A percentile compares a stretch with the other conserved stretches of the same genome.
These are phyloP conservation scores for Oncorhynchus masou DNA, from an alignment of 2,113 vertebrate genomes.

Conservation along the genomic window DNA sequence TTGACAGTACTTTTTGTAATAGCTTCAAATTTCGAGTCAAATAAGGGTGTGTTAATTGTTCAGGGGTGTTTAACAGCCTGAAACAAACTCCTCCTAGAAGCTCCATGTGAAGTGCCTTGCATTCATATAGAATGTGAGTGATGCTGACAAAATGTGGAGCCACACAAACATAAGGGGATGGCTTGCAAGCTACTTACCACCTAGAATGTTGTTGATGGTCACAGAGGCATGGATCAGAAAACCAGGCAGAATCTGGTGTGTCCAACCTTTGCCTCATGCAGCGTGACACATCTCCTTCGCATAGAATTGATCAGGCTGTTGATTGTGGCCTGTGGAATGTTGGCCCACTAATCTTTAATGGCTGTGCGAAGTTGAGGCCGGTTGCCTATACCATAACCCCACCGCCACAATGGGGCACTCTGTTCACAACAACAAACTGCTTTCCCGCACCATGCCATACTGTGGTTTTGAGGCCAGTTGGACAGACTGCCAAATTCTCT, in stretches of 20 bases:
- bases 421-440: too few species aligned
- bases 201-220: slow-evolving; percentile 1
- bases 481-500: too few species aligned
- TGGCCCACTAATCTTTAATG: too few species aligned
- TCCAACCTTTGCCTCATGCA: too few species aligned
- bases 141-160: slow-evolving; percentile 14
- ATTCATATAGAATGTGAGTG: slow-evolving; percentile 48
- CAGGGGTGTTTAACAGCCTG: neutral
- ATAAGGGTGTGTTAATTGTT: neutral
- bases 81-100: slow-evolving; percentile 35
- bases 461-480: too few species aligned
- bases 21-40: neutral
- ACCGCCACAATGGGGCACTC: too few species aligned
- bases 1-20: neutral
- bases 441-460: too few species aligned
- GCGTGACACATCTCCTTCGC: too few species aligned
- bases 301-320: too few species aligned
- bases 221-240: neutral
- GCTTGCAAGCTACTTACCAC: slow-evolving; percentile 24
- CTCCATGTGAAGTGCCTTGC: slow-evolving; percentile 56
- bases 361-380: too few species aligned
- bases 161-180: neutral
- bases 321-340: too few species aligned
- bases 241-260: neutral
- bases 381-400: too few species aligned